Conservation (phyloP, 2,888 invertebrate genomes). For the Cosmorhoe ocellata region DNA sequence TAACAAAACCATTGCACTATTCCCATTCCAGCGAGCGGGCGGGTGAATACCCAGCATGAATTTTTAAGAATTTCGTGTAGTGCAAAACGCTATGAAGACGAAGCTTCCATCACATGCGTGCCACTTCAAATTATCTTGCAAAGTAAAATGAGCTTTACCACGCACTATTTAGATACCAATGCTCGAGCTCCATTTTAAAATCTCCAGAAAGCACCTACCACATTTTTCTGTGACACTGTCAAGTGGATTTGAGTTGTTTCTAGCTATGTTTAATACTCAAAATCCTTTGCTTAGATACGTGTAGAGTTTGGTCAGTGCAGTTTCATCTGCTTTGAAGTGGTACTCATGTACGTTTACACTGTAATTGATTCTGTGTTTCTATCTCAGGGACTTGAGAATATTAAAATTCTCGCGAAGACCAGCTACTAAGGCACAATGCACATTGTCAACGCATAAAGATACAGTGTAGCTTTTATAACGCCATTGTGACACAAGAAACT, state of each 20-base stretch:
- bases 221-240: not conserved
- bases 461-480: slow-evolving; percentile 76
- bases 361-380: slow-evolving; percentile 10
- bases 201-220: not conserved
- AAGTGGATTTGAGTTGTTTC: not conserved
- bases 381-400: slow-evolving; percentile 50
- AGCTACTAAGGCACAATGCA: slow-evolving; percentile 69
- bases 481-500: slow-evolving; percentile 72
- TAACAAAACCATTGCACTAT: slow-evolving; percentile 38
- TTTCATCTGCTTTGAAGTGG: not conserved
- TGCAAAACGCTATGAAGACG: slow-evolving; percentile 57
- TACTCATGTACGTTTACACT: not conserved
- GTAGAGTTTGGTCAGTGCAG: too few relatives aligned
- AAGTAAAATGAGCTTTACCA: slow-evolving; percentile 1
- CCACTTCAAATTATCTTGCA: not conserved
- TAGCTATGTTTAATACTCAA: too few relatives aligned
- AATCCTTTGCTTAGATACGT: too few relatives aligned
- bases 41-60: slow-evolving; percentile 55
- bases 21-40: slow-evolving; percentile 36
- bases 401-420: slow-evolving; percentile 48
- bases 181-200: too few relatives aligned
- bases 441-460: slow-evolving; percentile 77
- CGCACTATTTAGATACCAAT: not conserved
- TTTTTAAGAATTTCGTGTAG: slow-evolving; percentile 57
- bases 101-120: slow-evolving; percentile 35